Conservation (phyloP, 2,888 invertebrate genomes). For the Plemyria rubiginata region DNA sequence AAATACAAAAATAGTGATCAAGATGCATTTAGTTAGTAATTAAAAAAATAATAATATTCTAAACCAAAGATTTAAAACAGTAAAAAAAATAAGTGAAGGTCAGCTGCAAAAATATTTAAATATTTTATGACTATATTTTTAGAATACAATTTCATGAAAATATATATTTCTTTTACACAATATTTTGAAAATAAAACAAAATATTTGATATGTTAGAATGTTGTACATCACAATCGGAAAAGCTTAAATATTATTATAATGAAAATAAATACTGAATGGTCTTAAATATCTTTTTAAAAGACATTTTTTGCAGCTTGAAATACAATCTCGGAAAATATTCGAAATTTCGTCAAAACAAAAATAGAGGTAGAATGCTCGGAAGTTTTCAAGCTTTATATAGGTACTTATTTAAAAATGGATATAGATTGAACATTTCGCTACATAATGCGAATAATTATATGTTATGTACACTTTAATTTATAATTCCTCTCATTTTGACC, state of each 20-base stretch:
- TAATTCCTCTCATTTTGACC: conserved; percentile 84
- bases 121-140: conserved; percentile 48
- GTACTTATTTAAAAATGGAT: conserved; percentile 36
- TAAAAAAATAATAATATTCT: too few species aligned
- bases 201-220: conserved; percentile 73
- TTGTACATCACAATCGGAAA: conserved; percentile 66
- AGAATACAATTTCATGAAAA: conserved; percentile 63
- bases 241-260: conserved; percentile 30
- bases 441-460: conserved; percentile 64
- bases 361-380: conserved; percentile 57
- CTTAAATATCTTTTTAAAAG: conserved; percentile 33
- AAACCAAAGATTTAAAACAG: conserved; percentile 34
- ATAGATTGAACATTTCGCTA: conserved; percentile 46
- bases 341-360: conserved; percentile 36
- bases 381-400: conserved; percentile 37
- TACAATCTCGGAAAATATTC: conserved; percentile 24
- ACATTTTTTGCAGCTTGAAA: conserved; percentile 23
- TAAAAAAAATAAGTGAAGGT: conserved; percentile 52
- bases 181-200: conserved; percentile 52
- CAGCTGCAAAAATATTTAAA: conserved; percentile 54
- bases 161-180: conserved; percentile 63
- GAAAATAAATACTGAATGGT: conserved; percentile 19
- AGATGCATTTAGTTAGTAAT: too few species aligned
- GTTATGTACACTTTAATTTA: conserved; percentile 78
- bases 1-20: neutral